phyloP scores from a whole-genome alignment of 2,113 vertebrate species.

The Orientallactaga bullata region DNA sequence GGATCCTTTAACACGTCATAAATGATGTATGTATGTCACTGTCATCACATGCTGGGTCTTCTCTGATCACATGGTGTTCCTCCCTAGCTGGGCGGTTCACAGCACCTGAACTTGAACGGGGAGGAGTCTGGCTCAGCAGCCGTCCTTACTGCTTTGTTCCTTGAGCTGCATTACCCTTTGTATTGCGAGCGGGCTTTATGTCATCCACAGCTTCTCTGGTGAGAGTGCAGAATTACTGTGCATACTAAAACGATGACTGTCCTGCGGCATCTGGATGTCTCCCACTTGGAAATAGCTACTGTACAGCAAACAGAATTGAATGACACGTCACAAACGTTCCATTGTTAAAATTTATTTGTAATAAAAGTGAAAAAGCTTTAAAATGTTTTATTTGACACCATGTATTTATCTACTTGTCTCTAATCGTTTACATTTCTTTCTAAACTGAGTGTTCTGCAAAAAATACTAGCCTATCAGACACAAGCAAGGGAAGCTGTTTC shows the following conservation, averaged over 20 bases:
- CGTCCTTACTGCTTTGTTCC: not conserved
- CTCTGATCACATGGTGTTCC: not conserved
- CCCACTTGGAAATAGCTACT: constrained; percentile 19
- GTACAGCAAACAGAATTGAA: constrained; percentile 50
- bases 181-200: constrained; percentile 4
- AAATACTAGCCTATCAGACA: not conserved
- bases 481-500: not conserved
- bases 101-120: not conserved
- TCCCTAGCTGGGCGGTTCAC: not conserved
- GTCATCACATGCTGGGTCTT: not conserved
- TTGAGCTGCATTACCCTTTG: constrained; percentile 8
- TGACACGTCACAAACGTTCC: constrained; percentile 26
- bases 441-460: constrained; percentile 5
- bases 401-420: not conserved
- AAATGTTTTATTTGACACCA: not conserved
- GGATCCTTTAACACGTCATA: too few relatives aligned
- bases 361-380: constrained; percentile 18
- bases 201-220: constrained; percentile 48
- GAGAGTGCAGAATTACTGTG: constrained; percentile 52
- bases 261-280: not conserved
- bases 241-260: not conserved
- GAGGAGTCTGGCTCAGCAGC: not conserved
- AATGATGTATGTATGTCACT: too few relatives aligned
- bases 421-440: not conserved
- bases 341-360: not conserved